Evolutionary conservation across 2,113 vertebrate species (phyloP).

Genomic region (Haliaeetus leucogaster): DNA sequence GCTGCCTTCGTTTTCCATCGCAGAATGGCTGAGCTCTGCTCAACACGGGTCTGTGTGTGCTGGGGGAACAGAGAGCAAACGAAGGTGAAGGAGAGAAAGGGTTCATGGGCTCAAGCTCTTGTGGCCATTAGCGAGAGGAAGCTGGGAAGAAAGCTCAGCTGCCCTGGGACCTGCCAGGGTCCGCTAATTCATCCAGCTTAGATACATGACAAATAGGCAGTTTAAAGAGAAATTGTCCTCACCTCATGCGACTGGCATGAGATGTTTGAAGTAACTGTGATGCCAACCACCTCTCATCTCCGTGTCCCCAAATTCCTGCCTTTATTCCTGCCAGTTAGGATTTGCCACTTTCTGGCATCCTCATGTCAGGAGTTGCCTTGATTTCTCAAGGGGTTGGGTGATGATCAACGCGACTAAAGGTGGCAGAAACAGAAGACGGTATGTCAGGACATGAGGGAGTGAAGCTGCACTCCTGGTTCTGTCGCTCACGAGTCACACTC

Average conservation of each 20-base stretch:
- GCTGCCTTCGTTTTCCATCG: background rate
- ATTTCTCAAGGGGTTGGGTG: background rate
- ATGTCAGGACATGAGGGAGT: background rate
- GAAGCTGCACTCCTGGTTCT: background rate
- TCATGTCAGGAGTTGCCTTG: background rate
- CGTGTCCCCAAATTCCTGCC: background rate
- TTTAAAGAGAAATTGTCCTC: background rate
- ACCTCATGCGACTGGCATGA: background rate
- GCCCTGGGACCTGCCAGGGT: background rate
- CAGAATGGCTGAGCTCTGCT: background rate
- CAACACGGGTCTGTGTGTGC: accelerated
- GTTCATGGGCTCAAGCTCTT: background rate
- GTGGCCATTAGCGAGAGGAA: background rate
- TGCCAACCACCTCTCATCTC: background rate
- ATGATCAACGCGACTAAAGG: accelerated
- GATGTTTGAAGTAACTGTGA: background rate
- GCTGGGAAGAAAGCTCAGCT: background rate
- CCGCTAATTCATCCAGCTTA: background rate
- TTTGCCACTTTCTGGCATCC: background rate
- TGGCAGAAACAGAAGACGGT: background rate
- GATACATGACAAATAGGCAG: background rate
- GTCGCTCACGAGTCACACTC: accelerated
- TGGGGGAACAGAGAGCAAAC: background rate
- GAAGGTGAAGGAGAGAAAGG: background rate
- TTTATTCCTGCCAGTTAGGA: background rate